Percentiles rank a stretch among this genome's conserved stretches.
phyloP scores from a whole-genome alignment of 2,797 vertebrate species.

The Thalassophryne amazonica region DNA sequence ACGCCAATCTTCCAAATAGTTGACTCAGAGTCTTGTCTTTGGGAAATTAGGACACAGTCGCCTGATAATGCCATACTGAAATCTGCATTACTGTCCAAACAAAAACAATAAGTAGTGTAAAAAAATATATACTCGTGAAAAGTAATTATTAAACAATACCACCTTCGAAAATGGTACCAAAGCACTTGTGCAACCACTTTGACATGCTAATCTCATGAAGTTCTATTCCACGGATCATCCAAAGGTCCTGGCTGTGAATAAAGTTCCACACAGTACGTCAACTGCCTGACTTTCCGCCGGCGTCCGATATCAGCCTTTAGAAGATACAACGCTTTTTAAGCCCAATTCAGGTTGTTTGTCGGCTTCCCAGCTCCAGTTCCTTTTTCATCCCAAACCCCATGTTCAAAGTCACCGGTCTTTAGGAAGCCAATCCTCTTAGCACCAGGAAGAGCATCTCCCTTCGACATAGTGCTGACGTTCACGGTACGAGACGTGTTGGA shows the following conservation, averaged over 20 bases:
- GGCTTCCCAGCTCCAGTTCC: slow-evolving; percentile 1
- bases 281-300: neutral
- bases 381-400: slow-evolving; percentile 29
- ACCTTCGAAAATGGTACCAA: slow-evolving; percentile 6
- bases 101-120: no score
- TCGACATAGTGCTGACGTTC: slow-evolving; percentile 36
- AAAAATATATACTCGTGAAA: no score
- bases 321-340: slow-evolving; percentile 21
- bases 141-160: slow-evolving; percentile 19
- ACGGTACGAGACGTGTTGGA: slow-evolving; percentile 28
- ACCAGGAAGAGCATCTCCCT: slow-evolving; percentile 34
- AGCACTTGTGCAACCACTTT: slow-evolving; percentile 16
- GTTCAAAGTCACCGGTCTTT: slow-evolving; percentile 51
- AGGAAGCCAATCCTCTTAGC: slow-evolving; percentile 61
- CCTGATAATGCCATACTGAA: no score
- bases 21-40: no score
- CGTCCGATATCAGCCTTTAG: slow-evolving; percentile 15
- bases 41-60: no score
- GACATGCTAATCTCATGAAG: slow-evolving; percentile 1
- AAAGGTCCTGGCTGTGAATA: slow-evolving; percentile 24
- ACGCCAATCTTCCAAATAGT: no score
- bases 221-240: slow-evolving; percentile 23
- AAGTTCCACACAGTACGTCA: slow-evolving; percentile 9
- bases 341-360: slow-evolving; percentile 20
- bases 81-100: no score